Percentiles rank a stretch among this genome's conserved stretches.
Conservation (phyloP, 1,140 invertebrate species). For the Trichogramma pretiosum region DNA sequence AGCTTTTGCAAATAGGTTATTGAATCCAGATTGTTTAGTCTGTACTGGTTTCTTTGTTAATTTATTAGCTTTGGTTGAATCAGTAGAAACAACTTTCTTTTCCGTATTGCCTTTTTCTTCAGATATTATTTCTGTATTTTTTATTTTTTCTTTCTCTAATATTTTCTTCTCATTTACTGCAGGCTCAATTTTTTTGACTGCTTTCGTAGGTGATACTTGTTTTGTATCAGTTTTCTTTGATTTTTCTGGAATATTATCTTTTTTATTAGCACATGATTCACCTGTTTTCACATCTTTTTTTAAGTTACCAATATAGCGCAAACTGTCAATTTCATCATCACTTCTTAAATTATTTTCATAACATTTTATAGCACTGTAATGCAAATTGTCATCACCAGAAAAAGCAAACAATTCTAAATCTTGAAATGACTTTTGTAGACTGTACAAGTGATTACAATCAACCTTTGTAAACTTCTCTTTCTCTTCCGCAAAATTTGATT, state of each 20-base stretch:
- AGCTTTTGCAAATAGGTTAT: slow-evolving; percentile 32
- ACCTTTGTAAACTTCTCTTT: slow-evolving; percentile 34
- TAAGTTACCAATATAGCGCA: slow-evolving; percentile 4
- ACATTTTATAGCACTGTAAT: slow-evolving; percentile 36
- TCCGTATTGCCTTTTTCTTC: not conserved
- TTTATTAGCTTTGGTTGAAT: slow-evolving; percentile 13
- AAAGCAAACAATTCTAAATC: slow-evolving; percentile 31
- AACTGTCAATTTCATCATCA: slow-evolving; percentile 25
- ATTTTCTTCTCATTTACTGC: not conserved
- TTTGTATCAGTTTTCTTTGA: slow-evolving; percentile 1
- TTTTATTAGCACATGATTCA: not conserved
- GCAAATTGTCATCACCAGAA: slow-evolving; percentile 28
- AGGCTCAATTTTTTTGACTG: slow-evolving; percentile 9
- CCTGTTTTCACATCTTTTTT: slow-evolving; percentile 9
- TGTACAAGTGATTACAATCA: slow-evolving; percentile 41
- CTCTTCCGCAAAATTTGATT: slow-evolving; percentile 24
- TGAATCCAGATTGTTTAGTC: slow-evolving; percentile 27
- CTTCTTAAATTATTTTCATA: slow-evolving; percentile 26
- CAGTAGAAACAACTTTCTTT: slow-evolving; percentile 18
- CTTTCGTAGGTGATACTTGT: not conserved
- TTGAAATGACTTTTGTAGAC: slow-evolving; percentile 36
- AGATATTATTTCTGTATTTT: not conserved
- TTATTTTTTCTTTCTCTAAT: slow-evolving; percentile 2
- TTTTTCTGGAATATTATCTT: not conserved
- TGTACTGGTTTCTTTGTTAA: slow-evolving; percentile 25